Evolutionary conservation across 2,888 invertebrate genomes (phyloP), one percentile per base, ranked within the genome.

Genomic region (Branchipolynoe longqiensis): DNA sequence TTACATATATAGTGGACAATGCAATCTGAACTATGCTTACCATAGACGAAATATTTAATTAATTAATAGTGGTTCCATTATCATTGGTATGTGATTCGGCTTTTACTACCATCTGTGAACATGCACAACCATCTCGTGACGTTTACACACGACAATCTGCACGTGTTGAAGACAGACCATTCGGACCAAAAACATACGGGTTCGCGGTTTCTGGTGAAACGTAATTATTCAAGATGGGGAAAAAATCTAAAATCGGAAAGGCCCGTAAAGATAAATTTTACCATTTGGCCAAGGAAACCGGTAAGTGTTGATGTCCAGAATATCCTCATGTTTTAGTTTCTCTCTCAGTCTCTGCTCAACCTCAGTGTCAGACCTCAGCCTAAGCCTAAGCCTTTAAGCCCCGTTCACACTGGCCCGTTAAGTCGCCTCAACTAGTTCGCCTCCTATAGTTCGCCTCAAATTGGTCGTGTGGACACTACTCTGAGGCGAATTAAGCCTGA

Each of bases 251-350:
- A 96, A 95, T 97, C 94, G 99, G 99, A 95, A 99, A 99, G 95
- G 97, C 98, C 94, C 96, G 99, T 78, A 97, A 97, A 94, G 99
- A 99, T 96, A 99, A 98, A 95, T 99, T 97, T 94, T 99, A 99
- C 94, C 97, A 98, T 92, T 95, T 99, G 91, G 99, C 99, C 14
- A 99, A 99, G 94, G 99, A 99, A 95, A 98, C 98, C 91, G 99
- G 98, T 98, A 94, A 83, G 74, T 40, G 25, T 78, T 3, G 12
- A 31, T 14, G 48, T 48, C 18, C 48, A 12, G 8, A 48, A 8
- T 18, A 48, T 8, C 18, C 8, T 48, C 18, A 12, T 48, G 8
- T 8, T 48, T 18, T 12, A 48, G 18, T 48, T 48, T 48, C 48
- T 12, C 48, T 48, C 48, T 8, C 48, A 48, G 8, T 48, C 48